phyloP scores from a whole-genome alignment of 2,797 vertebrate genomes.

The Borostomias antarcticus region DNA sequence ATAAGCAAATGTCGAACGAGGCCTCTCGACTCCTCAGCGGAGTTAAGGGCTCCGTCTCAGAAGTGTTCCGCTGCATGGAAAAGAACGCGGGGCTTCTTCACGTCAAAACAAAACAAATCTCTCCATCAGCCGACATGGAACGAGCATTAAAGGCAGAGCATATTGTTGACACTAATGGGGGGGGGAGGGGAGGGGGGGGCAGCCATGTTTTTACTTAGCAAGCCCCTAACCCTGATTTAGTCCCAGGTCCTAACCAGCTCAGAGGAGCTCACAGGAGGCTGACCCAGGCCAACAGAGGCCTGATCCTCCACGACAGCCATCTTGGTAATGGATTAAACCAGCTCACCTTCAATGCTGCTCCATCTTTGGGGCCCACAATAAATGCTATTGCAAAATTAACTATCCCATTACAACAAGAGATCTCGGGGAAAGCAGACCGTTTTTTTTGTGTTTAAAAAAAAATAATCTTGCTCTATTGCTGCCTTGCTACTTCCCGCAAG shows the following conservation, averaged over 20 bases:
- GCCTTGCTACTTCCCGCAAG: neutral
- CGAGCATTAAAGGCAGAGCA: neutral
- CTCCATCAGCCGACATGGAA: neutral
- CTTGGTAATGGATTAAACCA: conserved; percentile 43
- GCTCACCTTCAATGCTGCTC: conserved; percentile 48
- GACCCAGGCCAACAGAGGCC: conserved; percentile 4
- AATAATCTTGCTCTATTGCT: neutral
- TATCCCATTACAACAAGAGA: conserved; percentile 28
- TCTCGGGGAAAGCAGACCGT: conserved; percentile 6
- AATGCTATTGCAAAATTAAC: conserved; percentile 24
- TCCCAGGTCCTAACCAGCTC: conserved; percentile 3
- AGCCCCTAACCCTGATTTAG: no score
- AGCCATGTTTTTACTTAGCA: neutral
- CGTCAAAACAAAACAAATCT: neutral
- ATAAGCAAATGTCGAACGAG: neutral
- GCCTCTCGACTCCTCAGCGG: no score
- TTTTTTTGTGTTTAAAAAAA: conserved; percentile 13
- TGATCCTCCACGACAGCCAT: conserved; percentile 25
- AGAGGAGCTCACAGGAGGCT: neutral
- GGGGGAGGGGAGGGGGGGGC: no score
- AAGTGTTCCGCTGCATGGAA: neutral
- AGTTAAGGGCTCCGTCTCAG: neutral
- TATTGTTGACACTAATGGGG: neutral
- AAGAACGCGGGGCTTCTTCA: neutral
- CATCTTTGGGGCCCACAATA: conserved; percentile 25